Evolutionary conservation across 53 echinoderm and acorn worm genomes (phyloP), one percentile per base, ranked within the genome.

Genomic region (Zoroaster sp.): DNA sequence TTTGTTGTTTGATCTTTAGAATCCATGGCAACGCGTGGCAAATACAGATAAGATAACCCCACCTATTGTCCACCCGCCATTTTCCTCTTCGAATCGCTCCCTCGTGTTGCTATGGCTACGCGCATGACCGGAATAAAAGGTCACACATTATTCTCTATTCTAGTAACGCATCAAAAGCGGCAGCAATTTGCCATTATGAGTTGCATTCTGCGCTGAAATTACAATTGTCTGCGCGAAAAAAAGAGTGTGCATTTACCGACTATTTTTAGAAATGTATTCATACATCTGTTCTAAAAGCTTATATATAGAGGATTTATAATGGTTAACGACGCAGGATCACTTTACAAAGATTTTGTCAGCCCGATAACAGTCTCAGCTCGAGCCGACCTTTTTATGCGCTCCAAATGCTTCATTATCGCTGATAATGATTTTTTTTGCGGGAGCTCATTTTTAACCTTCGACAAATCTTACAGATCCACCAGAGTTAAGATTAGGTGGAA

Each of bases 181-280:
- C 1, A 59, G 63, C 63, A 59, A 59, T 59, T 59, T 59, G 11
- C 63, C 28, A 28, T 9, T 28, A 59, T 59, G 28, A 28, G 28
- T 28, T 3, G 4, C 63, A 28, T 59, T 59, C 28, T 25, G 40
- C 18, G 12, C 68, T 25, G 40, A 40, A 20, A 82, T 67, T 82
- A 67, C 68, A 66, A 13, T 82, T 82, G 82, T 68, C 21, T 63
- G 21, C 18, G 21, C 73, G 42, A 40, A 13, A 4, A 15, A 9
- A 15, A 33, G 18, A 32, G 47, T 9, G 49, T 52, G 53, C 49
- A 34, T 34, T 33, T 77, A 34, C 12, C n/a, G 31, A 25, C 85
- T 85, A 85, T 85, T 28, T 85, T 85, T 49, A 30, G 85, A 85
- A 46, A 35, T 69, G 35, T 36, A 85, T 85, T 71, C 85, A 71